Evolutionary conservation across 2,113 vertebrate genomes (phyloP).

Genomic region (Hypocryptadius cinnamomeus): DNA sequence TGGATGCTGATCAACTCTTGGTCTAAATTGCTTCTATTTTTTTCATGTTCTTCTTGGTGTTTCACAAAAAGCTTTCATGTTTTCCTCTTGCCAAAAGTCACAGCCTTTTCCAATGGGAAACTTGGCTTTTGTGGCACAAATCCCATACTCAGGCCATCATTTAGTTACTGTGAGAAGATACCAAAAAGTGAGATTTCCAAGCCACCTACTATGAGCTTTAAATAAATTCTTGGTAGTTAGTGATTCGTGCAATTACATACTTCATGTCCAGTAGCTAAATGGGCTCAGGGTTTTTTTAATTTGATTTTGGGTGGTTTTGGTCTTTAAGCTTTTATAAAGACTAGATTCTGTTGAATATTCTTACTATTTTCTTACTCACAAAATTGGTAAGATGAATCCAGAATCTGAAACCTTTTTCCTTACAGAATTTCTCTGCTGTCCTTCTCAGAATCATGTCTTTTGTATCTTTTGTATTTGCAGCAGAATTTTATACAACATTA

Average conservation of each 20-base stretch:
- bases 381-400: neutral
- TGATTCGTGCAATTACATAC: fast-evolving
- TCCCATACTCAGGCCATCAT: neutral
- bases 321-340: neutral
- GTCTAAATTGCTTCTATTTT: neutral
- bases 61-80: neutral
- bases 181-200: neutral
- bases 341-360: neutral
- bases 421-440: neutral
- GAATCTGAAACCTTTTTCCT: neutral
- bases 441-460: neutral
- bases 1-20: neutral
- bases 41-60: neutral
- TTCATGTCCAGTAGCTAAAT: neutral
- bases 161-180: neutral
- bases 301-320: neutral
- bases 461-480: neutral
- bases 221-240: neutral
- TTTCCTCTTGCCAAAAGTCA: neutral
- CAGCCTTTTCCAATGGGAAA: neutral
- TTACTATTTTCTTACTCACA: neutral
- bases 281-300: fast-evolving
- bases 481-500: neutral
- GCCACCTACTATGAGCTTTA: neutral
- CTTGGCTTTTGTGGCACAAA: neutral